A percentile compares a stretch with the other conserved stretches of the same genome.
Conservation (phyloP, 2,888 invertebrate genomes). For the Stenurella melanura region DNA sequence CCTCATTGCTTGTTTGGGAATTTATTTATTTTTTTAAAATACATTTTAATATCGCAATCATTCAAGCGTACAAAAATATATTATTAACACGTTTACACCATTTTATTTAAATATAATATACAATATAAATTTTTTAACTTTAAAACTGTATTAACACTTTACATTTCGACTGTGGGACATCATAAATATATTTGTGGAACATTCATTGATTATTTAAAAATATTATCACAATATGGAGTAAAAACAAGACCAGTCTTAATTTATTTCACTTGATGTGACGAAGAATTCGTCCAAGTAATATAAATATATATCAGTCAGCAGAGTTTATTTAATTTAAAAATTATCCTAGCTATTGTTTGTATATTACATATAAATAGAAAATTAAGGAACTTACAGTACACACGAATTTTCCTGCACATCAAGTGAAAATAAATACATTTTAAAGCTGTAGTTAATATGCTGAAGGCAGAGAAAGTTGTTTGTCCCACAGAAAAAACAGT, state of each 20-base stretch:
- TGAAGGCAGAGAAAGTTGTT: constrained; percentile 29
- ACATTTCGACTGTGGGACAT: constrained; percentile 31
- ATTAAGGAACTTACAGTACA: constrained; percentile 25
- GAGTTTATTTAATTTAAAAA: constrained; percentile 8
- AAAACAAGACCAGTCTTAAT: constrained; percentile 37
- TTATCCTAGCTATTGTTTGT: constrained; percentile 20
- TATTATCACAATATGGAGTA: constrained; percentile 37
- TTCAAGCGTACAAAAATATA: constrained; percentile 74
- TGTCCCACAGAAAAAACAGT: constrained; percentile 36
- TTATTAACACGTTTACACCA: constrained; percentile 70
- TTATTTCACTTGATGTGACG: constrained; percentile 13
- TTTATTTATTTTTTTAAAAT: constrained; percentile 65
- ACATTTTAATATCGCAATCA: constrained; percentile 70
- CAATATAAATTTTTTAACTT: constrained; percentile 48
- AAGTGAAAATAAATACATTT: constrained; percentile 14
- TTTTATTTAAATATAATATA: constrained; percentile 51
- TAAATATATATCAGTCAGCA: constrained; percentile 13
- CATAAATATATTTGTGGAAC: constrained; percentile 29
- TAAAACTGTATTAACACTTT: constrained; percentile 37
- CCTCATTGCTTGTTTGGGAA: constrained; percentile 34
- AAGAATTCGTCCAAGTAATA: neutral
- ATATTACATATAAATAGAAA: neutral
- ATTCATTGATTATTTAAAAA: constrained; percentile 28
- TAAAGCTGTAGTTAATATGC: constrained; percentile 36
- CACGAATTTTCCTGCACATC: neutral